These are phyloP conservation scores for Apodemia mormo DNA, from an alignment of 2,888 invertebrate genomes.

Conservation along the genomic window DNA sequence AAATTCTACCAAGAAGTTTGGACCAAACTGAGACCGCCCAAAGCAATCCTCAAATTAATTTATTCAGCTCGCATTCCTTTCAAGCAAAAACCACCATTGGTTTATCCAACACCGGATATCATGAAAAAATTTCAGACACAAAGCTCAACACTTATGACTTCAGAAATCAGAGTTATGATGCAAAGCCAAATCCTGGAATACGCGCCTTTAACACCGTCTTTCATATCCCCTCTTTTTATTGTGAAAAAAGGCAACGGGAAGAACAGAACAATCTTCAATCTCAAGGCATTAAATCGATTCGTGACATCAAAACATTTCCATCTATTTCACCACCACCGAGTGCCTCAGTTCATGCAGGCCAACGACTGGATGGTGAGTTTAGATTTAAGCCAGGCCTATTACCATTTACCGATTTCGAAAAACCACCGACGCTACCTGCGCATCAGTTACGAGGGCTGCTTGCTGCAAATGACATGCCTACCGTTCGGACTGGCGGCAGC, in stretches of 20 bases:
- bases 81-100: background rate
- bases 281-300: slow-evolving; percentile 26
- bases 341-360: no score
- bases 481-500: slow-evolving; percentile 33
- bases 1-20: background rate
- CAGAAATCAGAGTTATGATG: background rate
- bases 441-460: no score
- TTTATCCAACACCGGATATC: background rate
- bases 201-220: slow-evolving; percentile 9
- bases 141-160: background rate
- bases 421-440: no score
- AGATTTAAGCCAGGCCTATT: no score
- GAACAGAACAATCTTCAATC: slow-evolving; percentile 24
- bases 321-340: no score
- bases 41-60: no score
- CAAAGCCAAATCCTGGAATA: background rate
- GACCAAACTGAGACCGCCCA: background rate
- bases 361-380: no score
- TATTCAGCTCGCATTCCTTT: no score
- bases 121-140: background rate
- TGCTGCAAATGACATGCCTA: slow-evolving; percentile 19
- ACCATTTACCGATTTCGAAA: no score
- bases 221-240: slow-evolving; percentile 26
- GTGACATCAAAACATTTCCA: slow-evolving; percentile 3
- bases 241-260: slow-evolving; percentile 21